Evolutionary conservation across 1,140 invertebrate genomes (phyloP).

Genomic region (Teleopsis dalmanni): DNA sequence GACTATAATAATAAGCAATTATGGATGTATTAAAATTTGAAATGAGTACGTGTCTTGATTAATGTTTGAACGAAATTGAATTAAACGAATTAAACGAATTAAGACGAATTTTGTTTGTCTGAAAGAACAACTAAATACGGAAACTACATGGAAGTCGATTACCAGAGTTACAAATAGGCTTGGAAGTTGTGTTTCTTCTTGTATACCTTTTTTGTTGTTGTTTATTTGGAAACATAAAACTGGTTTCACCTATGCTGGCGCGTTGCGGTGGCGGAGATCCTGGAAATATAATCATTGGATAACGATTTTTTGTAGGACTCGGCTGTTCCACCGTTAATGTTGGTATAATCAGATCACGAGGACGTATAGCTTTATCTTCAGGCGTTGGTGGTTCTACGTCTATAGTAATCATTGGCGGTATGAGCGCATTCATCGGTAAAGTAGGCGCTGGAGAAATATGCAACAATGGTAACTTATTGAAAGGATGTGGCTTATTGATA

Average conservation of each 20-base stretch:
- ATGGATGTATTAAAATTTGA: too few relatives aligned
- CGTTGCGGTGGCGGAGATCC: conserved; percentile 58
- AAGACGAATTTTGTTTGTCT: too few relatives aligned
- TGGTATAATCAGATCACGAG: conserved; percentile 50
- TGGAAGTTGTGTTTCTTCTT: conserved; percentile 14
- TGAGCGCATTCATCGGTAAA: background rate
- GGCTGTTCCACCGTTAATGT: conserved; percentile 55
- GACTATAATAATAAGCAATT: too few relatives aligned
- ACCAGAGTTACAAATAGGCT: too few relatives aligned
- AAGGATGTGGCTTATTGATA: conserved; percentile 1
- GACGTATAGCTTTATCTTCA: conserved; percentile 32
- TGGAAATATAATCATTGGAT: conserved; percentile 38
- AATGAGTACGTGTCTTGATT: too few relatives aligned
- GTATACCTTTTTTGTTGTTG: conserved; percentile 31
- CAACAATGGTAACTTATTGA: conserved; percentile 2
- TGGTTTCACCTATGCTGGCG: conserved; percentile 42
- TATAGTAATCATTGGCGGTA: conserved; percentile 15
- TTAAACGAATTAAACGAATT: too few relatives aligned
- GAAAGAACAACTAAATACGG: too few relatives aligned
- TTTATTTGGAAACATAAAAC: conserved; percentile 42
- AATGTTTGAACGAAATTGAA: too few relatives aligned
- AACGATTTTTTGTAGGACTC: conserved; percentile 48
- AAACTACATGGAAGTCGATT: too few relatives aligned
- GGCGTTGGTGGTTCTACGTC: conserved; percentile 42
- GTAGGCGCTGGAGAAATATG: background rate